phyloP scores from a whole-genome alignment of 37 sponge, comb jelly and placozoan species.

The Geodia barretti region DNA sequence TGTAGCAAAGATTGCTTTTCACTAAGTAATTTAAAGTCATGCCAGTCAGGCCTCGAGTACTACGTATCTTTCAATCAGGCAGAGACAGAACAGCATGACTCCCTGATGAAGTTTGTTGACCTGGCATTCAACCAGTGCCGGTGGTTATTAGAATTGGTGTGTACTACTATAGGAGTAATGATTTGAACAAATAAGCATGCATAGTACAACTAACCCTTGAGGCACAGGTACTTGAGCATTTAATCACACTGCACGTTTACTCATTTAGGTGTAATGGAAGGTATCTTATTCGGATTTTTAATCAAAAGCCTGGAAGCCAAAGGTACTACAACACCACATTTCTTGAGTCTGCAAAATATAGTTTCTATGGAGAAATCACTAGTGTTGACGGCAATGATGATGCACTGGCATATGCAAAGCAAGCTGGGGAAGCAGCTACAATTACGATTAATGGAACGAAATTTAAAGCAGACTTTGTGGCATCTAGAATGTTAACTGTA shows the following conservation, averaged over 20 bases:
- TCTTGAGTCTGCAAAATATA: neutral
- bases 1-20: too few species aligned
- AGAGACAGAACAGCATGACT: too few species aligned
- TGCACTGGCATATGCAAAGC: constrained; percentile 34
- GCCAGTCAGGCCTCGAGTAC: too few species aligned
- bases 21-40: too few species aligned
- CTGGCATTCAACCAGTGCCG: too few species aligned
- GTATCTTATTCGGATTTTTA: constrained; percentile 12
- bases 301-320: neutral
- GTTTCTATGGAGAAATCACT: constrained; percentile 23
- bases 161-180: too few species aligned
- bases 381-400: constrained; percentile 31
- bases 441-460: neutral
- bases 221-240: neutral
- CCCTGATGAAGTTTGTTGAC: too few species aligned
- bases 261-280: constrained; percentile 38
- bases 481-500: neutral
- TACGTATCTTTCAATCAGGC: too few species aligned
- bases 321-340: neutral
- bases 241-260: neutral
- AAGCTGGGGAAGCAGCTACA: constrained; percentile 48
- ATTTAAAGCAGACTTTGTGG: neutral
- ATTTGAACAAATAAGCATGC: too few species aligned
- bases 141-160: too few species aligned
- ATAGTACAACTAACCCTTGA: too few species aligned